A percentile compares a stretch with the other conserved stretches of the same genome.
These are phyloP conservation scores for Coenonympha glycerion DNA, from an alignment of 2,888 invertebrate genomes.

Conservation along the genomic window DNA sequence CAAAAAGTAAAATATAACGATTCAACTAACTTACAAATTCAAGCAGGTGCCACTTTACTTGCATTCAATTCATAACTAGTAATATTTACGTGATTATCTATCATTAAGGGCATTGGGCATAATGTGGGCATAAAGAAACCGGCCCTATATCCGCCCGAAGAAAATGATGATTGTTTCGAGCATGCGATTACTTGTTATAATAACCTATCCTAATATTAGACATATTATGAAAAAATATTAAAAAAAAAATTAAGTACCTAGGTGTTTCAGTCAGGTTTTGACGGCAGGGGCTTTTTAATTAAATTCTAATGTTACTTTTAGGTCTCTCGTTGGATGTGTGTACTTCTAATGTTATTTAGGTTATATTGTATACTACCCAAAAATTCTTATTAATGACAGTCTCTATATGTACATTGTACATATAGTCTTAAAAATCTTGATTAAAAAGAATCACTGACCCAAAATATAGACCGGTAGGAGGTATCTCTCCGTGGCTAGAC, in stretches of 20 bases:
- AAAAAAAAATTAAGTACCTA: too few species aligned
- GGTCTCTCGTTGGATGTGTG: background rate
- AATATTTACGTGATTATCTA: conserved; percentile 21
- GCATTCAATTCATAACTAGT: conserved; percentile 16
- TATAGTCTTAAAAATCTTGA: too few species aligned
- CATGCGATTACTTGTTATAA: too few species aligned
- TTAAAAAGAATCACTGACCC: background rate
- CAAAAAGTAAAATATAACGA: background rate
- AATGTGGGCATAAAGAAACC: conserved; percentile 23
- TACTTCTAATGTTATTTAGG: background rate
- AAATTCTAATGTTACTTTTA: too few species aligned
- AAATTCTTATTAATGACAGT: too few species aligned
- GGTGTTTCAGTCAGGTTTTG: too few species aligned
- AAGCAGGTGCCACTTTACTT: conserved; percentile 6
- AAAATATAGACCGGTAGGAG: background rate
- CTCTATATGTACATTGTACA: too few species aligned
- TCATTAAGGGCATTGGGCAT: conserved; percentile 27
- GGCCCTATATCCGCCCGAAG: conserved; percentile 30
- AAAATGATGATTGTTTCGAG: conserved; percentile 50
- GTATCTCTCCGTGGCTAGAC: conserved; percentile 1
- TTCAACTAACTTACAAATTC: background rate
- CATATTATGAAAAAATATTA: too few species aligned
- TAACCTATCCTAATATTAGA: too few species aligned
- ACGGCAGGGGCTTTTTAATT: too few species aligned
- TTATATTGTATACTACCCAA: background rate